phyloP scores from a whole-genome alignment of 2,888 invertebrate species.

The Folsomia candida region DNA sequence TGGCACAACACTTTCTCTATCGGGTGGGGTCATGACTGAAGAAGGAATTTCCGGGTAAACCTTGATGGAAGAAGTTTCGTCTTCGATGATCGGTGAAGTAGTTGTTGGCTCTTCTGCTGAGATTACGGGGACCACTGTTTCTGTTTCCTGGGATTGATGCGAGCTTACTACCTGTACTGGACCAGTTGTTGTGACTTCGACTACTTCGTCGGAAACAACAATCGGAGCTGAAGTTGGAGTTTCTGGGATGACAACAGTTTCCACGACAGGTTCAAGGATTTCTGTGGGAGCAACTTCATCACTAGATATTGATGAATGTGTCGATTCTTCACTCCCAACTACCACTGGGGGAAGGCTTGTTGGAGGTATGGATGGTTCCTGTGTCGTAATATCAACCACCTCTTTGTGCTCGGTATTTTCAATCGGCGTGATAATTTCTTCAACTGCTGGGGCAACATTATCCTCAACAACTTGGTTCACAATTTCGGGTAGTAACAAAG shows the following conservation, averaged over 20 bases:
- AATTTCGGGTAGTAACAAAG: neutral
- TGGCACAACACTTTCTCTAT: neutral
- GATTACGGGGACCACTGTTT: neutral
- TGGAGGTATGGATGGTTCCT: too few species aligned
- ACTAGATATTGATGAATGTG: too few species aligned
- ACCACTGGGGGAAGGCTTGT: too few species aligned
- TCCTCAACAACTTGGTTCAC: neutral
- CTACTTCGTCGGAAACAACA: neutral
- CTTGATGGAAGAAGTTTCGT: neutral
- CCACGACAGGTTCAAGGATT: neutral
- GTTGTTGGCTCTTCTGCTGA: neutral
- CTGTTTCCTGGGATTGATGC: too few species aligned
- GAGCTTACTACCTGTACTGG: neutral
- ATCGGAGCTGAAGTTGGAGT: neutral
- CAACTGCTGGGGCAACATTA: neutral
- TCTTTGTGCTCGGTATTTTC: neutral
- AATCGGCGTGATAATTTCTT: neutral
- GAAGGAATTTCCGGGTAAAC: neutral
- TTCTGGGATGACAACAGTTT: neutral
- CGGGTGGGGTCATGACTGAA: neutral
- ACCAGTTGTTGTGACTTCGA: slow-evolving; percentile 2
- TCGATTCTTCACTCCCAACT: too few species aligned
- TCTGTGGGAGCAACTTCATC: neutral
- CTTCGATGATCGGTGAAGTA: neutral
- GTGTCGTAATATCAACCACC: neutral